Evolutionary conservation across 2,113 vertebrate genomes (phyloP), one percentile per base, ranked within the genome.

Genomic region (Osmerus eperlanus): DNA sequence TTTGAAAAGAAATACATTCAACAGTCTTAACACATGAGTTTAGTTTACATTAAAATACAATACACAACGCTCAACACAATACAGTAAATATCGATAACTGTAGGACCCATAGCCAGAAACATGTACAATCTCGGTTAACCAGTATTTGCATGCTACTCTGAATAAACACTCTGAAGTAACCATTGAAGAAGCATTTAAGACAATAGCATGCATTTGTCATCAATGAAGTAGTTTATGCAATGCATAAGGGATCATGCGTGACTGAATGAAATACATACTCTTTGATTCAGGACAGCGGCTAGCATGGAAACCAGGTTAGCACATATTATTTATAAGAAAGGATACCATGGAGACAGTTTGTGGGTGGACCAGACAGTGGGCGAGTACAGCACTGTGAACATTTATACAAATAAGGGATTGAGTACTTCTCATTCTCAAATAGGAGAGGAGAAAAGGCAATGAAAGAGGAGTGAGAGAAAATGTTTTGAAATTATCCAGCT

Each of bases 401-500:
- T 86, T 91, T 72, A 89, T 93, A 93, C 92, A 89, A 92, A 91
- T 90, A 93, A 86, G 88, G 86, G 92, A 89, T 85, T 89, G 89
- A 91, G 89, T 92, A 91, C 91, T 91, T 93, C 93, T 93, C 90
- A 90, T 92, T 94, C 91, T 93, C 91, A 93, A 94, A 92, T 82
- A 76, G 75, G 78, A 70, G 75, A 74, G 78, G 78, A 79, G 67
- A 77, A 77, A 66, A 66, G 80, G 77, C 73, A 83, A 75, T 65
- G 76, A 74, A 77, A 81, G 77, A 76, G 81, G 81, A 80, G 78
- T 77, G 85, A 86, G 87, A 84, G 86, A 66, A 93, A 93, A 93
- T 90, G 92, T 93, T 97, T 96, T 95, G 95, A 96, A 97, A 98
- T 97, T 95, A 95, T 98, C 97, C 97, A 99, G 97, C 97, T 99